Conservation (phyloP, 2,888 invertebrate species). For the Agrenia bidenticulata region DNA sequence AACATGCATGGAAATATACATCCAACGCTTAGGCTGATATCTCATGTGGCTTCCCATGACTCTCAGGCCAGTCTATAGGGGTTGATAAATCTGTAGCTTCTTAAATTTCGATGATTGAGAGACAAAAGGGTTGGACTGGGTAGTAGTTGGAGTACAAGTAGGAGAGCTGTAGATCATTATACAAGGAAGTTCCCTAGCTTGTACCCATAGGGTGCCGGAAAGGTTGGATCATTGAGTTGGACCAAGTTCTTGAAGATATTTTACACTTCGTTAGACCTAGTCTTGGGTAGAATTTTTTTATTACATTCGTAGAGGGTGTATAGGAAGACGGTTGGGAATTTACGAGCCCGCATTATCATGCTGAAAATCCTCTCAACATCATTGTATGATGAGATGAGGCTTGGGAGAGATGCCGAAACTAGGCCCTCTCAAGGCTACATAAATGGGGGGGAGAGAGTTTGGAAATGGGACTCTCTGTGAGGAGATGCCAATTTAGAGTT, state of each 20-base stretch:
- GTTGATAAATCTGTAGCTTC: background rate
- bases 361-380: constrained; percentile 23
- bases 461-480: background rate
- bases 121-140: background rate
- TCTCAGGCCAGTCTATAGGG: too few species aligned
- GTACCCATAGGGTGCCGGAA: constrained; percentile 9
- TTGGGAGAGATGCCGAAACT: background rate
- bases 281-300: background rate
- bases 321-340: constrained; percentile 17
- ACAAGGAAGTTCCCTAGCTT: too few species aligned
- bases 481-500: constrained; percentile 12
- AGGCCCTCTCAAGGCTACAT: background rate
- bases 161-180: constrained; percentile 4
- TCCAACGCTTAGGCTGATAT: too few species aligned
- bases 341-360: constrained; percentile 20
- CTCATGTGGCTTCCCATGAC: too few species aligned
- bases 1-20: too few species aligned
- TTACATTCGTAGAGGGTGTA: constrained; percentile 1
- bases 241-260: constrained; percentile 11
- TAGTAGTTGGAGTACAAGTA: background rate
- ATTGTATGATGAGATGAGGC: constrained; percentile 23
- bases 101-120: background rate
- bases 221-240: constrained; percentile 16
- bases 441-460: background rate
- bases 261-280: constrained; percentile 26